Conservation (phyloP, 2,888 invertebrate species). For the Lagria hirta region DNA sequence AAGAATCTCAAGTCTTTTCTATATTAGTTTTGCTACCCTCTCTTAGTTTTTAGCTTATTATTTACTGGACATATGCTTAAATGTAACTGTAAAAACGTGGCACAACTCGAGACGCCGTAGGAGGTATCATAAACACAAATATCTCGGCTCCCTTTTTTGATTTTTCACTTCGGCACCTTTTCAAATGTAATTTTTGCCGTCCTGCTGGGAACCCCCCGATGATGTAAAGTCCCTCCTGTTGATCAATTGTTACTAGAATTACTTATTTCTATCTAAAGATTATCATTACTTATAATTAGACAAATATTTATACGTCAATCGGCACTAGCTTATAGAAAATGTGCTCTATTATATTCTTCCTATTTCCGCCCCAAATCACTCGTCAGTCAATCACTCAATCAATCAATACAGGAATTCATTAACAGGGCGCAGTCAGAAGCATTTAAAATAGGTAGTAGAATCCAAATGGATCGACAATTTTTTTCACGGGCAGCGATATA, state of each 20-base stretch:
- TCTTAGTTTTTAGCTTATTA: slow-evolving; percentile 51
- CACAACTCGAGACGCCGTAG: slow-evolving; percentile 50
- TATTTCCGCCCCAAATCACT: slow-evolving; percentile 2
- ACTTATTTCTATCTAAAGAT: too few species aligned
- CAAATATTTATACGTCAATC: too few species aligned
- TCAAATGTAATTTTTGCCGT: slow-evolving; percentile 47
- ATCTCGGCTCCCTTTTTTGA: slow-evolving; percentile 48
- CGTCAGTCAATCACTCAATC: slow-evolving; percentile 19
- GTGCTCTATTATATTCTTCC: too few species aligned
- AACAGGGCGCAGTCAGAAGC: slow-evolving; percentile 9
- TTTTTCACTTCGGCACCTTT: slow-evolving; percentile 55
- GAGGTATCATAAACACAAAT: slow-evolving; percentile 54
- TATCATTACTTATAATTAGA: too few species aligned
- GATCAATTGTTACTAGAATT: too few species aligned
- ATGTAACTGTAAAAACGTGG: slow-evolving; percentile 48
- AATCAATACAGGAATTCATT: slow-evolving; percentile 21
- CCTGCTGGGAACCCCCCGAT: slow-evolving; percentile 43
- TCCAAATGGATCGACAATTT: slow-evolving; percentile 24
- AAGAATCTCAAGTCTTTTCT: too few species aligned
- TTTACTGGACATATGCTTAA: slow-evolving; percentile 48
- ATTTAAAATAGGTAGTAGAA: slow-evolving; percentile 4
- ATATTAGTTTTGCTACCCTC: too few species aligned
- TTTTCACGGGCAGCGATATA: slow-evolving; percentile 21
- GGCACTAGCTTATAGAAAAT: too few species aligned
- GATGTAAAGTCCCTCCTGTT: too few species aligned